Percentiles rank a stretch among this genome's conserved stretches.
Evolutionary conservation across 2,888 invertebrate species (phyloP).

Genomic region (Escarpia spicata): DNA sequence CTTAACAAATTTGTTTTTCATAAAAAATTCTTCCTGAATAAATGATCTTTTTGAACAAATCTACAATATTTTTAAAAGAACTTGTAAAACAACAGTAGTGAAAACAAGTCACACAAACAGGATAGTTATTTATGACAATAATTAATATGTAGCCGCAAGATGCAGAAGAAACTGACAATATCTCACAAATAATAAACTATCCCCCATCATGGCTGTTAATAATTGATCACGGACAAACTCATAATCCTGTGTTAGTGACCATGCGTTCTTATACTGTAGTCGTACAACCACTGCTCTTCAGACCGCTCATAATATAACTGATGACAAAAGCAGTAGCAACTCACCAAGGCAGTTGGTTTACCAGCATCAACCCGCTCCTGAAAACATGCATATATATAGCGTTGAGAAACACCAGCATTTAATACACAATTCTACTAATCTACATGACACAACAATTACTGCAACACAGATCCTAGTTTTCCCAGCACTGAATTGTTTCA

Average conservation of each 20-base stretch:
- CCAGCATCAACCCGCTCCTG: conserved; percentile 87
- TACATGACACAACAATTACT: too few relatives aligned
- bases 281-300: background rate
- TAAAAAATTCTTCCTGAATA: too few relatives aligned
- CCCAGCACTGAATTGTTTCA: too few relatives aligned
- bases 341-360: conserved; percentile 77
- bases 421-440: background rate
- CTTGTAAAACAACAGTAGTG: too few relatives aligned
- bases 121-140: background rate
- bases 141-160: background rate
- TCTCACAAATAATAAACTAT: background rate
- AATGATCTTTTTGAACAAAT: too few relatives aligned
- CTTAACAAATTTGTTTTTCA: too few relatives aligned
- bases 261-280: background rate
- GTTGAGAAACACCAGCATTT: background rate
- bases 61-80: too few relatives aligned
- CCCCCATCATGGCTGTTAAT: background rate
- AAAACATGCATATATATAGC: background rate
- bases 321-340: background rate
- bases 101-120: background rate
- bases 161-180: background rate
- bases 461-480: too few relatives aligned
- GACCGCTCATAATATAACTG: background rate
- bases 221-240: background rate
- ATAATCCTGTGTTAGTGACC: background rate